phyloP scores from a whole-genome alignment of 2,888 invertebrate species.

The Plutella xylostella region DNA sequence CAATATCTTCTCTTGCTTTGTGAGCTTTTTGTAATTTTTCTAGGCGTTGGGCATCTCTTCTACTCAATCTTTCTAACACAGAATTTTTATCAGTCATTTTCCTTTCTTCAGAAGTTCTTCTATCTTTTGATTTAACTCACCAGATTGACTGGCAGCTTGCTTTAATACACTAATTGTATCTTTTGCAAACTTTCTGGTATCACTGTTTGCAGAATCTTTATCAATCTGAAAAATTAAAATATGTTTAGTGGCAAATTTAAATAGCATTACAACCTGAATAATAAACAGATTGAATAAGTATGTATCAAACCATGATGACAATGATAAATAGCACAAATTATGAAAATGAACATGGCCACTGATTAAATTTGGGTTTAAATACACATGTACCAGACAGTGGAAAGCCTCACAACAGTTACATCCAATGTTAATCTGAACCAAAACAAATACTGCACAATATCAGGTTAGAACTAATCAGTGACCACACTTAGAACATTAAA shows the following conservation, averaged over 20 bases:
- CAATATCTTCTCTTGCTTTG: constrained; percentile 71
- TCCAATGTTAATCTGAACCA: background rate
- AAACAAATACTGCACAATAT: background rate
- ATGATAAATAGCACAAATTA: constrained; percentile 2
- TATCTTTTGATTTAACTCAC: constrained; percentile 54
- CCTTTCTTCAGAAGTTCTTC: constrained; percentile 53
- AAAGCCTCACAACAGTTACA: no score
- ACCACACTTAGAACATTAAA: constrained; percentile 3
- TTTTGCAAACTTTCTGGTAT: constrained; percentile 36
- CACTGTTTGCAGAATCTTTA: constrained; percentile 39
- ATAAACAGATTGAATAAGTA: constrained; percentile 14
- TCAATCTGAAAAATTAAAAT: constrained; percentile 42
- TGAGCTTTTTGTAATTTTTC: constrained; percentile 74
- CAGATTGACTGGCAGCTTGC: constrained; percentile 52
- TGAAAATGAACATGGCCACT: background rate
- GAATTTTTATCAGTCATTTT: constrained; percentile 58
- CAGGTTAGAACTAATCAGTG: background rate
- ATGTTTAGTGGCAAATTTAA: background rate
- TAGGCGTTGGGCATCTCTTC: constrained; percentile 74
- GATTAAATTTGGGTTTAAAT: background rate
- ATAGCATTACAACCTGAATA: constrained; percentile 6
- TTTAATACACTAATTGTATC: constrained; percentile 49
- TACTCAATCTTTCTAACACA: constrained; percentile 57
- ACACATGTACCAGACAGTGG: background rate
- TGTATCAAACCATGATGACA: constrained; percentile 42